Base-by-base conservation (phyloP, 1,140 invertebrate species). In the Coptotermes formosanus region DNA sequence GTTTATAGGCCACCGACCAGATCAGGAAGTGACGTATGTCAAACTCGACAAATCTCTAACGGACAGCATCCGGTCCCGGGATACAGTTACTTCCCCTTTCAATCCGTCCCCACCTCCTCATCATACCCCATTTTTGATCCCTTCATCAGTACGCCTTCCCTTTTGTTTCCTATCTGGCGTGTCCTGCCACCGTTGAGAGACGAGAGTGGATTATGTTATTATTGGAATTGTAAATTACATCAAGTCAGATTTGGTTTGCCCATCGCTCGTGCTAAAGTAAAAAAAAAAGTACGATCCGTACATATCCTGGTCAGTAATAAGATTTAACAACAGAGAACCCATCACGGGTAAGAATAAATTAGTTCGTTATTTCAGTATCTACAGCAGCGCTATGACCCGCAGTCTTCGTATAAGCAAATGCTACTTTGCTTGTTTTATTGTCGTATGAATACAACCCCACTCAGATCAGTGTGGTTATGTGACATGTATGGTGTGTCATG, bases 211-310 rank as follows among this genome's bases (percentile, higher is more conserved):
- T 75, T 75, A 75, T 75, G 64, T 75, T 75, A 75, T 75, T 75
- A 75, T 75, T 75, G 64, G 64, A 75, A 75, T 75, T 75, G 64
- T 30, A 75, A 75, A 75, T 75, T 75, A 75, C 64, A 75, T 75
- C 64, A 75, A 75, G 64, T 75, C 64, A 30, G 64, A 6, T 75
- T 75, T 8, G 64, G 64, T 75, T 75, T 30, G 64, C 16, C 64
- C n/a, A 30, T 30, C 64, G 30, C n/a, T 75, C 64, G 25, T 14
- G 64, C 25, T 75, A 75, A 75, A 75, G 25, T 75, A 75, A 30
- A 75, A 75, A 75, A 75, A 38, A 38, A 38, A 38, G 4, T 38
- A 38, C 38, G 38, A 4, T 38, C 38, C 0, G 64, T 75, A 75
- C 64, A 30, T 30, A 25, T 75, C 14, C 64, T 75, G 64, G 64